These are phyloP conservation scores for Hydroisotoma schaefferi DNA, from an alignment of 2,888 invertebrate genomes.

Conservation along the genomic window DNA sequence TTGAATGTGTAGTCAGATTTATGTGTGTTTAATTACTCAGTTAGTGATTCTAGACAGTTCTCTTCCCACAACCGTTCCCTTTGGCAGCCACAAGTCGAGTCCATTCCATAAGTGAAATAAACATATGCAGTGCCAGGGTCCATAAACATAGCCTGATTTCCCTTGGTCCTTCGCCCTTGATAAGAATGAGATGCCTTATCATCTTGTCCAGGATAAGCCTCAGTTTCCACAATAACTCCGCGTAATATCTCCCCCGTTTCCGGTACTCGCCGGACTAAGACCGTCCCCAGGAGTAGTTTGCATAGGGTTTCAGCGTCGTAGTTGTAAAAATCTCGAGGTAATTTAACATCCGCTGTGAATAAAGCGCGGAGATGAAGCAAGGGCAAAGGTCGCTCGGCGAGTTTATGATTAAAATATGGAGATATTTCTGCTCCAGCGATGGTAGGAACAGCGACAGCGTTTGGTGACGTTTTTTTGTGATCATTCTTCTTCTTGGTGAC, in stretches of 20 bases:
- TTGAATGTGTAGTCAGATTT: too few relatives aligned
- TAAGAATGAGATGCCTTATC: slow-evolving; percentile 67
- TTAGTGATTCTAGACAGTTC: too few relatives aligned
- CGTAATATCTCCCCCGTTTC: slow-evolving; percentile 56
- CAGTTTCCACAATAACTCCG: slow-evolving; percentile 69
- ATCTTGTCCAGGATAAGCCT: slow-evolving; percentile 64
- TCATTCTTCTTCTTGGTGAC: too few relatives aligned
- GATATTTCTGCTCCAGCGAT: background rate
- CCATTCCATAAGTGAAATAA: slow-evolving; percentile 70
- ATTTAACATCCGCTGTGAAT: slow-evolving; percentile 13
- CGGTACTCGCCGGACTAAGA: slow-evolving; percentile 59
- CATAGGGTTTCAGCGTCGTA: slow-evolving; percentile 57
- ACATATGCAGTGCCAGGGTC: slow-evolving; percentile 67
- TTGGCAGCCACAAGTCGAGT: too few relatives aligned
- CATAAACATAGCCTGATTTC: slow-evolving; percentile 70
- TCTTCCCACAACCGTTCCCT: too few relatives aligned
- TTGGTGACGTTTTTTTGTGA: too few relatives aligned
- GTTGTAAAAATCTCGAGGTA: slow-evolving; percentile 53
- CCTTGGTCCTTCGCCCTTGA: slow-evolving; percentile 58
- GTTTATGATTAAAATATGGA: background rate
- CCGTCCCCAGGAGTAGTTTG: slow-evolving; percentile 61
- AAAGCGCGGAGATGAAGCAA: too few relatives aligned
- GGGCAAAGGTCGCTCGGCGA: too few relatives aligned
- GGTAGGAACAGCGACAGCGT: too few relatives aligned
- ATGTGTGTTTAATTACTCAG: too few relatives aligned